Base-by-base conservation (phyloP, 2,113 vertebrate genomes). In the Leptosomus discolor region DNA sequence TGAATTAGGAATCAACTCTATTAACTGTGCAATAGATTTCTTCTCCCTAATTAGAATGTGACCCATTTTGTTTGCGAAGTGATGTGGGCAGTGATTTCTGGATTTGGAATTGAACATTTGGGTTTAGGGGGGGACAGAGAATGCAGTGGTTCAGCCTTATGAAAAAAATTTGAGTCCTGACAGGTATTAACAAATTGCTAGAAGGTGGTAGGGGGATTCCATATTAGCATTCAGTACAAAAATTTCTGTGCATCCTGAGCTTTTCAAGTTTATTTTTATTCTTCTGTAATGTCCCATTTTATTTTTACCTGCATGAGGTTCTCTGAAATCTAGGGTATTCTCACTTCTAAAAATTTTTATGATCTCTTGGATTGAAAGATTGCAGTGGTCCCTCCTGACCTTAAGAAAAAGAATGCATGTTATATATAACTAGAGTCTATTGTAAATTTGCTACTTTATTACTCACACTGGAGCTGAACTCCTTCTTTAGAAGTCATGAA, bases 181-280 rank as follows among this genome's bases (percentile, higher is more conserved):
- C 21, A 57, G 19, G 8, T 81, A 51, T 39, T 75, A 2, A 63
- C 64, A 61, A 39, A 50, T 26, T 81, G 14, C 37, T 87, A 39
- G 48, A 73, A 81, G 43, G 3, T 71, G 73, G 51, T 89, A 88
- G 36, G 26, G 80, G 16, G 26, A 82, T 82, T 92, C 84, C 57
- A 61, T 89, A 45, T 78, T 54, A 65, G 36, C 34, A 27, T 56
- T 82, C 53, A 53, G 30, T 22, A 51, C 53, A 88, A 78, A 92
- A 90, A 76, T 6, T 2, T 63, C 37, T 82, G 43, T 64, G 48
- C 56, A 75, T 79, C 22, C 80, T 60, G 43, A 94, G 73, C 65
- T 91, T 89, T 95, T 91, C 73, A 78, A 71, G 86, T 89, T 91
- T 96, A 95, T 97, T 97, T 96, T 96, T 97, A 64, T 92, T 82